Base-by-base conservation (phyloP, 2,113 vertebrate genomes). In the Macquaria australasica region DNA sequence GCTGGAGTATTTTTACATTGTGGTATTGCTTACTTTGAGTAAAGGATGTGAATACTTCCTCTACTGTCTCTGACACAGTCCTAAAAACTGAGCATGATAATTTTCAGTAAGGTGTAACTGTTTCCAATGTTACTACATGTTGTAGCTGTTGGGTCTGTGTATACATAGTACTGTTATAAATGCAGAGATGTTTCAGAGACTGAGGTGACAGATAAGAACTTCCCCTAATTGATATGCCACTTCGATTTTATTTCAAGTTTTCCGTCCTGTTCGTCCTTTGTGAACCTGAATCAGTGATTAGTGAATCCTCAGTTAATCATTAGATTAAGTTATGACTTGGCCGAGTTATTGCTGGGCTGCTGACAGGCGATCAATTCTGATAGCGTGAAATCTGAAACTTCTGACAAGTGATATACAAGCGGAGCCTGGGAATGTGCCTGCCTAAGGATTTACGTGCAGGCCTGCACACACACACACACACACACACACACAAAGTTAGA, bases 341-440 rank as follows among this genome's bases (percentile, higher is more conserved):
- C 78, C 4, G 69, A 82, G 79, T 62, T 66, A 75, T 56, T 1
- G 18, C 25, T 10, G 10, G 8, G 16, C 37, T 18, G 59, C 73
- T 73, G 68, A 81, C 56, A 73, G 53, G 43, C 62, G 45, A 81
- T 86, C 79, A 70, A 64, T 81, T 81, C n/a, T 73, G 71, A 31
- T 28, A 67, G 66, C 45, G 31, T 28, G 78, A 81, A 87, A 88
- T 85, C 55, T 86, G 73, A 89, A 74, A 75, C 79, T 62, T 79
- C 63, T 78, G 73, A 73, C 55, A 74, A 74, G 43, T 62, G 73
- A 81, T 77, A 80, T 56, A 81, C 73, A 77, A 77, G 70, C 28
- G 14, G 68, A 20, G 67, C 67, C 76, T 28, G 25, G 51, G 60
- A 86, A 79, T 63, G 51, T 73, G 60, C 37, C 79, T 15, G 41